phyloP scores from a whole-genome alignment of 2,888 invertebrate genomes.

The Eilema depressum region DNA sequence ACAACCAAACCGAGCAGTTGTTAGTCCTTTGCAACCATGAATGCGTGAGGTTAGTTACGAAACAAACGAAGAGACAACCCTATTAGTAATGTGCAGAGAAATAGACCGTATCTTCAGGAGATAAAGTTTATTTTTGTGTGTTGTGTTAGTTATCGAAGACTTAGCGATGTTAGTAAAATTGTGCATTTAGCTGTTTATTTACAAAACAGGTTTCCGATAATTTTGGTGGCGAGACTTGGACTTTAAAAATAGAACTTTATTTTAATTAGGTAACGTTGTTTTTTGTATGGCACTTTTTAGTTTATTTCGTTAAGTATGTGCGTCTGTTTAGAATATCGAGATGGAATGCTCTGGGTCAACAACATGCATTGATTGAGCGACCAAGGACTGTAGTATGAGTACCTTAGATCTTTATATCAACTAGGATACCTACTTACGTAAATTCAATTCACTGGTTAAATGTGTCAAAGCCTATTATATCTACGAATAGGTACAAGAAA shows the following conservation, averaged over 20 bases:
- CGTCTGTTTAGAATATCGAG: conserved; percentile 34
- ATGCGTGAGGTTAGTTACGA: conserved; percentile 42
- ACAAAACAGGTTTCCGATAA: conserved; percentile 9
- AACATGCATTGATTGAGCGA: conserved; percentile 33
- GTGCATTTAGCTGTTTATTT: conserved; percentile 15
- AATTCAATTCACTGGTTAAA: neutral
- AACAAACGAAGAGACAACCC: conserved; percentile 20
- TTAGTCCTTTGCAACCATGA: conserved; percentile 29
- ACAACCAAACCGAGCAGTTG: conserved; percentile 52
- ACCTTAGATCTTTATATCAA: neutral
- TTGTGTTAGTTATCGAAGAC: conserved; percentile 12
- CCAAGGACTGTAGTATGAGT: neutral
- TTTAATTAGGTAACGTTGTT: neutral
- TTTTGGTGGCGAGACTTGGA: neutral
- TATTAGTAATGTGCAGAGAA: conserved; percentile 30
- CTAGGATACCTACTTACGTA: neutral
- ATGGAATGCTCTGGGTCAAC: conserved; percentile 38
- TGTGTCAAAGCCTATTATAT: neutral
- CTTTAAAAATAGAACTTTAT: neutral
- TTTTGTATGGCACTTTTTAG: neutral
- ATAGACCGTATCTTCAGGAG: conserved; percentile 25
- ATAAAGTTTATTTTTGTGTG: conserved; percentile 29
- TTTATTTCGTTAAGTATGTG: neutral
- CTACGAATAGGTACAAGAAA: neutral
- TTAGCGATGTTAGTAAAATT: conserved; percentile 9